A percentile compares a stretch with the other conserved stretches of the same genome.
These are phyloP conservation scores for Pocota personata DNA, from an alignment of 2,888 invertebrate species.

Conservation along the genomic window DNA sequence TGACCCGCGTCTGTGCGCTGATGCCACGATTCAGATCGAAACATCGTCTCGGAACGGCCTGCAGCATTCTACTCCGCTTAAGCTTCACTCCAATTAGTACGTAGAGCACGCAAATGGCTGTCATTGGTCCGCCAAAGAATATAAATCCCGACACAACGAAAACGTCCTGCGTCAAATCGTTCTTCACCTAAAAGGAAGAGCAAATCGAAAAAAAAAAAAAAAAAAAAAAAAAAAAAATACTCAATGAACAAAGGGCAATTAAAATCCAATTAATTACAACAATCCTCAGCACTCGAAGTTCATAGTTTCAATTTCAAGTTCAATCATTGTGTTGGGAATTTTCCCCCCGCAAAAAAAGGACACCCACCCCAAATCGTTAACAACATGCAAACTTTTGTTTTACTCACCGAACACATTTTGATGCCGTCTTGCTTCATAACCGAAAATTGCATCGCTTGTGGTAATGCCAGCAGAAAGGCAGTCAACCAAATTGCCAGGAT, in stretches of 20 bases:
- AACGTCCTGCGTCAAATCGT: slow-evolving; percentile 85
- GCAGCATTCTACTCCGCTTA: slow-evolving; percentile 86
- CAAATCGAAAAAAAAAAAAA: neutral
- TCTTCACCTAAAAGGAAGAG: slow-evolving; percentile 79
- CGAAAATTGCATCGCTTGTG: slow-evolving; percentile 85
- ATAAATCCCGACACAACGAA: slow-evolving; percentile 92
- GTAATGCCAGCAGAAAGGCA: slow-evolving; percentile 89
- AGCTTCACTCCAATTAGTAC: slow-evolving; percentile 89
- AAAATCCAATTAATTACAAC: slow-evolving; percentile 56
- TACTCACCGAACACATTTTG: slow-evolving; percentile 81
- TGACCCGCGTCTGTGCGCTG: slow-evolving; percentile 87
- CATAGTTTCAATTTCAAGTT: slow-evolving; percentile 43
- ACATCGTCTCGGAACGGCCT: slow-evolving; percentile 84
- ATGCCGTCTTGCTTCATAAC: slow-evolving; percentile 80
- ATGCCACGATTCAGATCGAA: slow-evolving; percentile 84
- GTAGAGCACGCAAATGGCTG: slow-evolving; percentile 92
- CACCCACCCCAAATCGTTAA: neutral
- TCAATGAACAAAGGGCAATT: slow-evolving; percentile 48
- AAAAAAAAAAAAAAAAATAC: neutral
- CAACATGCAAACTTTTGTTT: slow-evolving; percentile 33
- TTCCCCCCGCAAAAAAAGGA: neutral
- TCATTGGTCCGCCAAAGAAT: slow-evolving; percentile 95
- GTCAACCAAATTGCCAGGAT: slow-evolving; percentile 92
- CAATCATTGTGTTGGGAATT: neutral
- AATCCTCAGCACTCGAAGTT: slow-evolving; percentile 21